Evolutionary conservation across 1,140 invertebrate genomes (phyloP).

Genomic region (Pissodes strobi): DNA sequence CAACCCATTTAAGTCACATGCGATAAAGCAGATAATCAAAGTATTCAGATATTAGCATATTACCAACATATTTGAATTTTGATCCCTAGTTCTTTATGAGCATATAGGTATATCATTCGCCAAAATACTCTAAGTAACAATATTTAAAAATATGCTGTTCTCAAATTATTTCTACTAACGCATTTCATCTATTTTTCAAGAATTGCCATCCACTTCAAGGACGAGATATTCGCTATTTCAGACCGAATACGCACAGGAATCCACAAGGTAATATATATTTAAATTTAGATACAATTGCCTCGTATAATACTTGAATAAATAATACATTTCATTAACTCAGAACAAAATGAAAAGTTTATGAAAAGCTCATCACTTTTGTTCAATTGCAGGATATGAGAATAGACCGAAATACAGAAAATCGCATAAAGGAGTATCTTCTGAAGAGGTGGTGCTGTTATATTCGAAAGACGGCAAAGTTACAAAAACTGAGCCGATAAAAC

Average conservation of each 20-base stretch:
- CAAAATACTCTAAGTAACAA: not conserved
- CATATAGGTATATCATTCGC: too few relatives aligned
- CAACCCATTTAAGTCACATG: too few relatives aligned
- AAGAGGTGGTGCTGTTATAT: conserved; percentile 32
- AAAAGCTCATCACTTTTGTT: not conserved
- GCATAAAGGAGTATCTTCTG: conserved; percentile 18
- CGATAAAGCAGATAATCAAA: too few relatives aligned
- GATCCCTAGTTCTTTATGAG: too few relatives aligned
- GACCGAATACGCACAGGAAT: conserved; percentile 2
- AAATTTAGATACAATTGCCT: too few relatives aligned
- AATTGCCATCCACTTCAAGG: not conserved
- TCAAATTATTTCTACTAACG: too few relatives aligned
- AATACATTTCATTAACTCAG: too few relatives aligned
- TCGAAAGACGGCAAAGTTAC: conserved; percentile 30
- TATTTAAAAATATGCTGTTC: conserved; percentile 1
- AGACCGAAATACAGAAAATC: conserved; percentile 8
- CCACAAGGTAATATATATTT: conserved; percentile 21
- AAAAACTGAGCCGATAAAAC: conserved; percentile 18
- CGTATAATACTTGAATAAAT: too few relatives aligned
- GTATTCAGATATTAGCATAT: too few relatives aligned
- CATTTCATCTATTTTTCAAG: not conserved
- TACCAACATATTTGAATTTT: too few relatives aligned
- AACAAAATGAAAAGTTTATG: not conserved
- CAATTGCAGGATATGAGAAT: conserved; percentile 33
- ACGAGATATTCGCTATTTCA: not conserved